Percentiles rank a stretch among this genome's conserved stretches.
phyloP scores from a whole-genome alignment of 2,888 invertebrate genomes.

The Rhyacophila evoluta region DNA sequence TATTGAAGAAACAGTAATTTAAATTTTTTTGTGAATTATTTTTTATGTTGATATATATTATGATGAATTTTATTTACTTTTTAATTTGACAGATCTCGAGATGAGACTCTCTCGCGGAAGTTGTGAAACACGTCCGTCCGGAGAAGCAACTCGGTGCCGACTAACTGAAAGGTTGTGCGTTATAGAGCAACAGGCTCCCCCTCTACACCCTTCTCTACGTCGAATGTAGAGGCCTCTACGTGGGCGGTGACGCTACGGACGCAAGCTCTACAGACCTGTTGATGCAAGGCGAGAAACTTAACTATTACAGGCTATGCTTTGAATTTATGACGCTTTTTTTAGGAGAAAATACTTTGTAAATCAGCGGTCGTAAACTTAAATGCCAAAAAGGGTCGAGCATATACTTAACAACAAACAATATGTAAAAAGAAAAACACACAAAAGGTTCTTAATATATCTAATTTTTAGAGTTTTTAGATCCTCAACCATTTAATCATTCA shows the following conservation, averaged over 20 bases:
- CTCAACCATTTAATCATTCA: no score
- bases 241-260: constrained; percentile 21
- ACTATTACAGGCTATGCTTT: neutral
- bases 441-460: no score
- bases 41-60: no score
- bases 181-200: constrained; percentile 25
- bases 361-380: constrained; percentile 6
- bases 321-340: constrained; percentile 3
- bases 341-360: constrained; percentile 3
- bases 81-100: neutral
- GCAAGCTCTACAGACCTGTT: constrained; percentile 18
- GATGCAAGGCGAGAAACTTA: constrained; percentile 23
- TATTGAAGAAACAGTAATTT: no score
- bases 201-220: neutral
- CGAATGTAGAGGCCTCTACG: neutral
- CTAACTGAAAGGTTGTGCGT: constrained; percentile 10
- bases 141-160: neutral
- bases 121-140: neutral
- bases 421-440: neutral
- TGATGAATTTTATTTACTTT: neutral
- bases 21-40: no score
- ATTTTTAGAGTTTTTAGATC: no score
- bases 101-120: neutral
- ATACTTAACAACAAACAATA: neutral
- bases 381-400: neutral